Conservation (phyloP, 1,140 invertebrate genomes). For the Tyrophagus putrescentiae region DNA sequence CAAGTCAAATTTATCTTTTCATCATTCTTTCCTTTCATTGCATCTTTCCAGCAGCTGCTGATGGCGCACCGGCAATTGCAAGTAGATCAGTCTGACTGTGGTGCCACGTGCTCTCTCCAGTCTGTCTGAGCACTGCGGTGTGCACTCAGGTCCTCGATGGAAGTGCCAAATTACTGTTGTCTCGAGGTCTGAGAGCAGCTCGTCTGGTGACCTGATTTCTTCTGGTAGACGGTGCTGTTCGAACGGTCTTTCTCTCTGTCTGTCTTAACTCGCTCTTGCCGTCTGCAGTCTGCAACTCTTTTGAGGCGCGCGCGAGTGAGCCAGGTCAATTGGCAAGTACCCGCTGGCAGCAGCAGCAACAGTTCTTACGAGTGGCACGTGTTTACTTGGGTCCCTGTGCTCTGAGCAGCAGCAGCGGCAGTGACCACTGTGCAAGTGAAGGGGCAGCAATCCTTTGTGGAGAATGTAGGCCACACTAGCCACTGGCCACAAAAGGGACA, state of each 20-base stretch:
- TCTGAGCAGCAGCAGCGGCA: not conserved
- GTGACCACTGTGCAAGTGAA: not conserved
- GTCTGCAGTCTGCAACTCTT: not conserved
- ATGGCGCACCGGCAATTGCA: too few relatives aligned
- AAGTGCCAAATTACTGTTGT: not conserved
- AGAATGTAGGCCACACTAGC: conserved; percentile 1
- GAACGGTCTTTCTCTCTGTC: not conserved
- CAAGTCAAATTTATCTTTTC: too few relatives aligned
- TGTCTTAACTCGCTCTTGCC: conserved; percentile 7
- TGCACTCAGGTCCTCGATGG: too few relatives aligned
- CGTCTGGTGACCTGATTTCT: conserved; percentile 7
- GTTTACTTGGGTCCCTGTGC: too few relatives aligned
- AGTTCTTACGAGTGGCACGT: conserved; percentile 3
- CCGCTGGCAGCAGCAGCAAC: too few relatives aligned
- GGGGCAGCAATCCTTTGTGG: not conserved
- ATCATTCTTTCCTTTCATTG: too few relatives aligned
- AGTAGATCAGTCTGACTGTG: too few relatives aligned
- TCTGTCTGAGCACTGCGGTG: too few relatives aligned
- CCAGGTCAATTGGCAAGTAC: not conserved
- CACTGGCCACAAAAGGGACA: not conserved
- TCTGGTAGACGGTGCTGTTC: not conserved
- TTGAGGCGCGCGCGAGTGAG: not conserved
- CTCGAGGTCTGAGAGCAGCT: not conserved
- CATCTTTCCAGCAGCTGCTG: too few relatives aligned
- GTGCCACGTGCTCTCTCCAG: too few relatives aligned